Conservation (phyloP, 1,140 invertebrate species). For the Vanessa tameamea region DNA sequence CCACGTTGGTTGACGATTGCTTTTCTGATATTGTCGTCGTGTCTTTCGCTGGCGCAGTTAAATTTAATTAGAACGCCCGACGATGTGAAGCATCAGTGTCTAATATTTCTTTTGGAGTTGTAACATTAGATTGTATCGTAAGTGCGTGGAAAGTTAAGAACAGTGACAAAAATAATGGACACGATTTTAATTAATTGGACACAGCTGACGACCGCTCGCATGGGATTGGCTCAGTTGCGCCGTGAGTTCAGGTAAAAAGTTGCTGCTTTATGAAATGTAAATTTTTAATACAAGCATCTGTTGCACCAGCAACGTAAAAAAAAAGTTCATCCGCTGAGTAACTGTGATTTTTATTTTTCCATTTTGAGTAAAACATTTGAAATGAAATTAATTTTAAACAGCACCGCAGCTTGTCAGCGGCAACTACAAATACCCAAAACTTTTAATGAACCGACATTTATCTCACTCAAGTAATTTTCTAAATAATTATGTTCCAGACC, state of each 20-base stretch:
- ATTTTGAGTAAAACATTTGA: neutral
- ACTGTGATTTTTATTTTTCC: no score
- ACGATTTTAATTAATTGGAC: neutral
- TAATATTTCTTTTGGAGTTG: slow-evolving; percentile 1
- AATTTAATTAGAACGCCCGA: neutral
- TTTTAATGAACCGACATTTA: slow-evolving; percentile 23
- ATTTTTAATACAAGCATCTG: no score
- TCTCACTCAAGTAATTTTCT: slow-evolving; percentile 7
- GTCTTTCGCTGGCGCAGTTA: slow-evolving; percentile 1
- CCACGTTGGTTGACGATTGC: neutral
- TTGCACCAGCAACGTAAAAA: no score
- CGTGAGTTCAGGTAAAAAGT: no score
- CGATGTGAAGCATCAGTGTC: slow-evolving; percentile 11
- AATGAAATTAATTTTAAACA: neutral
- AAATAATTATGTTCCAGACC: neutral
- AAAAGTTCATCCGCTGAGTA: no score
- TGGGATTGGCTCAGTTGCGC: no score
- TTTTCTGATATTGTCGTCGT: neutral
- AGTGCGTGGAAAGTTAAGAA: neutral
- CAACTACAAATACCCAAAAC: slow-evolving; percentile 7
- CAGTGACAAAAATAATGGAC: neutral
- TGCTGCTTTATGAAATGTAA: no score
- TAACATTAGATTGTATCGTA: neutral
- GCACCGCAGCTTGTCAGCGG: neutral
- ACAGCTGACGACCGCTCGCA: neutral